Evolutionary conservation across 2,797 vertebrate species (phyloP).

Genomic region (Brachyrhaphis roseni): DNA sequence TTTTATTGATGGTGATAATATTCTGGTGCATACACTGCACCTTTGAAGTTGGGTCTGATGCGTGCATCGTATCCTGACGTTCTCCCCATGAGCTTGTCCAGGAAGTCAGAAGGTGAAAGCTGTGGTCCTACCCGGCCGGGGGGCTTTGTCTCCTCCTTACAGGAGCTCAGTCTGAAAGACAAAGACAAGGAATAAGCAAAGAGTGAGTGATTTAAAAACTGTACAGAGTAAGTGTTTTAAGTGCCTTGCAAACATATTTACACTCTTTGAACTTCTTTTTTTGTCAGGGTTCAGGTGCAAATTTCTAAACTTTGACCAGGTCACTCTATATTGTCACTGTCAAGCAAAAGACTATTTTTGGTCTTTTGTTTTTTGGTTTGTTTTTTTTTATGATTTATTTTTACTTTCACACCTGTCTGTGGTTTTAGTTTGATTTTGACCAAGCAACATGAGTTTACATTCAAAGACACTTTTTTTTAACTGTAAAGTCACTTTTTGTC

Average conservation of each 20-base stretch:
- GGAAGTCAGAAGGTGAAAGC: conserved; percentile 93
- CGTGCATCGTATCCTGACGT: conserved; percentile 94
- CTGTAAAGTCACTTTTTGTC: background rate
- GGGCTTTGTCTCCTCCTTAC: conserved; percentile 89
- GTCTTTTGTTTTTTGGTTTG: background rate
- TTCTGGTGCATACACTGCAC: conserved; percentile 69
- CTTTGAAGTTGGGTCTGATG: conserved; percentile 97
- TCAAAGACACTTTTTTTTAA: background rate
- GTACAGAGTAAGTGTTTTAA: conserved; percentile 22
- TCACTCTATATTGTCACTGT: background rate
- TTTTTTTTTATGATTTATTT: too few relatives aligned
- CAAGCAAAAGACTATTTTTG: background rate
- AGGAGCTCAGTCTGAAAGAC: conserved; percentile 85
- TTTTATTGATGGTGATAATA: conserved; percentile 36
- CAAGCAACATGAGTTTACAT: background rate
- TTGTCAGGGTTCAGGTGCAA: background rate
- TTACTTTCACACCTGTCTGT: background rate
- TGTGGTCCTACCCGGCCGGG: conserved; percentile 75
- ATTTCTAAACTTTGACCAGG: background rate
- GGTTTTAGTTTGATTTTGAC: background rate
- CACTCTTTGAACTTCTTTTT: background rate
- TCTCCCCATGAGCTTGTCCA: conserved; percentile 96
- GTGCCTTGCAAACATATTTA: background rate
- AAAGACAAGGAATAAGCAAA: conserved; percentile 32
- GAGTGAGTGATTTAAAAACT: conserved; percentile 39